Percentiles rank a stretch among this genome's conserved stretches.
Conservation (phyloP, 2,888 invertebrate species). For the Dryocosmus kuriphilus region DNA sequence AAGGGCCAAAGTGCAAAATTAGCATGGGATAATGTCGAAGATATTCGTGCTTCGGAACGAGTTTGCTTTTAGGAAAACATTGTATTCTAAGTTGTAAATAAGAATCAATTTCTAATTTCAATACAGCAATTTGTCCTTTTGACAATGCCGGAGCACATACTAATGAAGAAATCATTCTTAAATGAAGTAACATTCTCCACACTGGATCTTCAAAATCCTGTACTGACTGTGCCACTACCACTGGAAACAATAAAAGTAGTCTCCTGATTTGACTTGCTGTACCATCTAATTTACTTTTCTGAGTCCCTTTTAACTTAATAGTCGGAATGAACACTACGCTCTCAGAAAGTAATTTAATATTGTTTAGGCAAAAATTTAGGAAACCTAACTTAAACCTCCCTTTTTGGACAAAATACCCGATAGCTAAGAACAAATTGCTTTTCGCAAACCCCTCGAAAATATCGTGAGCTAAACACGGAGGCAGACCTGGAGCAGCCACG, state of each 20-base stretch:
- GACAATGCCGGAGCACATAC: slow-evolving; percentile 2
- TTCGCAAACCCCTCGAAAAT: slow-evolving; percentile 54
- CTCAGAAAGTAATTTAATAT: too few relatives aligned
- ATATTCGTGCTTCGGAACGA: background rate
- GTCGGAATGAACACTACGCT: background rate
- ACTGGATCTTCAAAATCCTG: background rate
- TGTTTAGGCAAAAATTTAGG: too few relatives aligned
- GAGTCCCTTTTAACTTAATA: background rate
- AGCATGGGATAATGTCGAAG: background rate
- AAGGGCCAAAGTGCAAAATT: background rate
- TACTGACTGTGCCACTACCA: background rate
- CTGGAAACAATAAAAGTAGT: slow-evolving; percentile 17
- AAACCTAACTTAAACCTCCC: background rate
- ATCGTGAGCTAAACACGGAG: slow-evolving; percentile 53
- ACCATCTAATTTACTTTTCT: background rate
- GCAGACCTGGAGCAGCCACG: slow-evolving; percentile 52
- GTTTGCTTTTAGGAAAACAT: background rate
- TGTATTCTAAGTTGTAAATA: background rate
- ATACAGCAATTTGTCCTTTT: background rate
- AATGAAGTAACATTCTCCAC: background rate
- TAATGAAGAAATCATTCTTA: slow-evolving; percentile 7
- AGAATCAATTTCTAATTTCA: background rate
- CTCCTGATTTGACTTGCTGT: background rate
- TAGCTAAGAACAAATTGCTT: slow-evolving; percentile 50
- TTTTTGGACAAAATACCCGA: slow-evolving; percentile 51